Percentiles rank a stretch among this genome's conserved stretches.
phyloP scores from a whole-genome alignment of 1,140 invertebrate species.

The Cydia fagiglandana region DNA sequence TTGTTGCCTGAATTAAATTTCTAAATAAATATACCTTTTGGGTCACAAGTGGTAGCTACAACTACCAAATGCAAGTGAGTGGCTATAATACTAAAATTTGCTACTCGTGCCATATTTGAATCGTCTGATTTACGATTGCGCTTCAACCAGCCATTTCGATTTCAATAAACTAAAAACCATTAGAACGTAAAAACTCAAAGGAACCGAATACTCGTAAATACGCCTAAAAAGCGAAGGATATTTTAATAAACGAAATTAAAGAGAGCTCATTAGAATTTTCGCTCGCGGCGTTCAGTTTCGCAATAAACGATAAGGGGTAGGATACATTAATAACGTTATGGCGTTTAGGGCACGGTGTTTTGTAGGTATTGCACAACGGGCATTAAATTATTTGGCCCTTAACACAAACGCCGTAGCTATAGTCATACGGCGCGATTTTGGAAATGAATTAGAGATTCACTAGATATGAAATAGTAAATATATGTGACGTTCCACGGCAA shows the following conservation, averaged over 20 bases:
- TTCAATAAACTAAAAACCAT: not conserved
- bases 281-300: constrained; percentile 5
- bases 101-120: too few relatives aligned
- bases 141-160: not conserved
- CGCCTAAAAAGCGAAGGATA: not conserved
- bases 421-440: too few relatives aligned
- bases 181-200: constrained; percentile 3
- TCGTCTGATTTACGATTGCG: too few relatives aligned
- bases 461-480: too few relatives aligned
- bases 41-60: too few relatives aligned
- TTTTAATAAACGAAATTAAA: constrained; percentile 32
- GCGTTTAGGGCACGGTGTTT: not conserved
- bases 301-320: constrained; percentile 10
- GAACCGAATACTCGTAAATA: constrained; percentile 21
- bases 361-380: not conserved
- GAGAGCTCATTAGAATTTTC: constrained; percentile 28
- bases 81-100: too few relatives aligned
- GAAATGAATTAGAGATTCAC: too few relatives aligned
- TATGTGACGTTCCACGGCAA: too few relatives aligned
- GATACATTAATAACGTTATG: not conserved
- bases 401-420: not conserved
- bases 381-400: not conserved
- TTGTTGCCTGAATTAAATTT: too few relatives aligned
- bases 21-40: too few relatives aligned
- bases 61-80: too few relatives aligned